Percentiles rank a stretch among this genome's conserved stretches.
Conservation (phyloP, 2,113 vertebrate species). For the Macrotis lagotis region DNA sequence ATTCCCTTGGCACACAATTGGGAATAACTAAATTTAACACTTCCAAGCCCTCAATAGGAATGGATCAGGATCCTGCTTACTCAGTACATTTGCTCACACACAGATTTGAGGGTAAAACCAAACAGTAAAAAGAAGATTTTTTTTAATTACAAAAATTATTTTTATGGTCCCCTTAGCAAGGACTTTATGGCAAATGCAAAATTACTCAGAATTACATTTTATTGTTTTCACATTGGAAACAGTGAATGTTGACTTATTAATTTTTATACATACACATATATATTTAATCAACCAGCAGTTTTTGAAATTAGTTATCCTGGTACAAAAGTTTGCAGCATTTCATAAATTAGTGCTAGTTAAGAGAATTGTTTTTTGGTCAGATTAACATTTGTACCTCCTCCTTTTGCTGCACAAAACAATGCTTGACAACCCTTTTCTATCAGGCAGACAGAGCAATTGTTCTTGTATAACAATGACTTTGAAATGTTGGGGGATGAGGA, state of each 20-base stretch:
- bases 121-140: slow-evolving; percentile 57
- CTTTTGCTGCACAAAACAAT: slow-evolving; percentile 70
- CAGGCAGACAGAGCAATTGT: slow-evolving; percentile 40
- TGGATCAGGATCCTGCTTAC: slow-evolving; percentile 77
- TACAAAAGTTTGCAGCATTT: slow-evolving; percentile 47
- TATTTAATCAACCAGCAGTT: slow-evolving; percentile 81
- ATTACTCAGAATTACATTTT: slow-evolving; percentile 81
- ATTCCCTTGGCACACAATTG: slow-evolving; percentile 55
- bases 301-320: slow-evolving; percentile 65
- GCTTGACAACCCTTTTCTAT: slow-evolving; percentile 55
- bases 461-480: slow-evolving; percentile 62
- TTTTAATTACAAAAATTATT: slow-evolving; percentile 82
- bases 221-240: slow-evolving; percentile 88
- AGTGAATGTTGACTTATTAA: slow-evolving; percentile 81
- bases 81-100: slow-evolving; percentile 84
- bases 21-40: slow-evolving; percentile 75
- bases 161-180: slow-evolving; percentile 84
- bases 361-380: slow-evolving; percentile 52
- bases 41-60: slow-evolving; percentile 81
- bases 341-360: slow-evolving; percentile 52
- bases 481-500: slow-evolving; percentile 56
- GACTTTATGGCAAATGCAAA: slow-evolving; percentile 83
- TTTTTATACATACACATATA: slow-evolving; percentile 79
- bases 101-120: slow-evolving; percentile 81
- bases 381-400: slow-evolving; percentile 67